These are phyloP conservation scores for Apogon hyalosoma DNA, from an alignment of 2,797 vertebrate species.

Conservation along the genomic window DNA sequence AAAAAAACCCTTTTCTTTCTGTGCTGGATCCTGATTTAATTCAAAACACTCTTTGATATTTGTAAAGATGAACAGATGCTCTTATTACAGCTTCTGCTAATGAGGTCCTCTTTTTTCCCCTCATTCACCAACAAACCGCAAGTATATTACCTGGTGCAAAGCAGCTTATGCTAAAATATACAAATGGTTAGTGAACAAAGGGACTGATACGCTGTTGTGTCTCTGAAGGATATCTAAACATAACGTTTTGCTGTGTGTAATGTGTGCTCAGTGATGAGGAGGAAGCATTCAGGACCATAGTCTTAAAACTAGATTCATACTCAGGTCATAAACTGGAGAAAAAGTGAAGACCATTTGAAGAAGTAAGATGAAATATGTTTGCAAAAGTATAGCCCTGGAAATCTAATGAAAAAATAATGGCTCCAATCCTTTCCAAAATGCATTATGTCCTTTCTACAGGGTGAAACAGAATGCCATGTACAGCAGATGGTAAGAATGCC, in stretches of 20 bases:
- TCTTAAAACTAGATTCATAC: background rate
- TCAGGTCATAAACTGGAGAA: background rate
- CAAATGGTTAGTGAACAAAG: background rate
- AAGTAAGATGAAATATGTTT: constrained; percentile 1
- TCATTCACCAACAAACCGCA: too few species aligned
- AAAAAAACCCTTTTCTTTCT: too few species aligned
- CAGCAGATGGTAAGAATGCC: constrained; percentile 70
- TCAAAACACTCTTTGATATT: too few species aligned
- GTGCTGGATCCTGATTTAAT: too few species aligned
- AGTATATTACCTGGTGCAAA: too few species aligned
- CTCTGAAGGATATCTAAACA: background rate
- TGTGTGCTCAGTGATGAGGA: too few species aligned
- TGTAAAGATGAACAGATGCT: too few species aligned
- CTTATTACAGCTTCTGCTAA: too few species aligned
- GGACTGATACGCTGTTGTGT: too few species aligned
- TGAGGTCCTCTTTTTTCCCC: too few species aligned
- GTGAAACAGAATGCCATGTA: constrained; percentile 51
- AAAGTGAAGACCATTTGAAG: background rate
- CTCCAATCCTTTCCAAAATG: constrained; percentile 19
- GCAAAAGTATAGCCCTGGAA: constrained; percentile 1
- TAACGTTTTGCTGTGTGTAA: background rate
- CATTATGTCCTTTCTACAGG: constrained; percentile 36
- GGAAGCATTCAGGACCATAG: background rate
- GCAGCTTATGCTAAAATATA: background rate
- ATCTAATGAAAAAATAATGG: constrained; percentile 6